Evolutionary conservation across 2,888 invertebrate species (phyloP).

Genomic region (Acanthosepion esculentum): DNA sequence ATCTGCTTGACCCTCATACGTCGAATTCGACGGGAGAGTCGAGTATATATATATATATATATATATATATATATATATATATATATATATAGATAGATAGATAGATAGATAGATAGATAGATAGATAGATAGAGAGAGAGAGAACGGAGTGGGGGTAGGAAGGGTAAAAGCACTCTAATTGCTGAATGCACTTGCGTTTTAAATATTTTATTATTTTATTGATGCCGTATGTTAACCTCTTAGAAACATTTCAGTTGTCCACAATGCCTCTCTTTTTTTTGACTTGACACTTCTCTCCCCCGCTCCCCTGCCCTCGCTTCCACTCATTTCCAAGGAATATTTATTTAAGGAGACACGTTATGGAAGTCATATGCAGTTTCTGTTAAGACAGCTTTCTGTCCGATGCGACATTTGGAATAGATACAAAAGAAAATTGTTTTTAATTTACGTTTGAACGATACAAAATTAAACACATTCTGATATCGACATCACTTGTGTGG

Average conservation of each 20-base stretch:
- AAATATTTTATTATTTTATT: neutral
- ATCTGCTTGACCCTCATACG: no score
- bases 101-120: no score
- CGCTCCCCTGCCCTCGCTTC: no score
- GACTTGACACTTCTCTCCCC: neutral
- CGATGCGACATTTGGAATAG: neutral
- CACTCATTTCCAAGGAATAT: neutral
- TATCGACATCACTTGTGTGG: neutral
- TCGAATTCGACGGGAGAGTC: no score
- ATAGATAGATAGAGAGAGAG: no score
- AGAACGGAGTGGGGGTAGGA: no score
- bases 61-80: no score
- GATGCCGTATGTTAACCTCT: neutral
- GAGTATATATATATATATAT: no score
- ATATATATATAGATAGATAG: no score
- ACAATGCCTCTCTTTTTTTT: neutral
- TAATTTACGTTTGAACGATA: neutral
- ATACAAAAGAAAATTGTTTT: neutral
- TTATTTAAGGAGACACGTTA: neutral
- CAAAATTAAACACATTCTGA: neutral
- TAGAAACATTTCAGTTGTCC: neutral
- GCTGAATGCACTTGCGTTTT: no score
- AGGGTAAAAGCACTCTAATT: no score
- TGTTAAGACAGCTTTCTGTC: neutral
- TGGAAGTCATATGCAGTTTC: neutral